phyloP scores from a whole-genome alignment of 2,113 vertebrate species.

The Prietella phreatophila region DNA sequence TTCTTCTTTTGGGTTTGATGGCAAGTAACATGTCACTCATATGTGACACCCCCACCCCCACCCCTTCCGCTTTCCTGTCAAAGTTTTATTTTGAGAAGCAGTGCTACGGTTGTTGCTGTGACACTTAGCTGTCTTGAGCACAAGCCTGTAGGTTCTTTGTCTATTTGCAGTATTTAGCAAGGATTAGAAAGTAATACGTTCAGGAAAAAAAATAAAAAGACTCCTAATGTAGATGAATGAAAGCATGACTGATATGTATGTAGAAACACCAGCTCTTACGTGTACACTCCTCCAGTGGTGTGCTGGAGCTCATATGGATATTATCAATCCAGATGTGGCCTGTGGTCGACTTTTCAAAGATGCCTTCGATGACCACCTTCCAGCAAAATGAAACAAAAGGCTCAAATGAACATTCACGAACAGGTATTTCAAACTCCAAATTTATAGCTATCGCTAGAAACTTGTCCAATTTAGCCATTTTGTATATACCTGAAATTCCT shows the following conservation, averaged over 20 bases:
- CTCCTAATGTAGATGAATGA: not conserved
- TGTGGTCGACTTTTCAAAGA: slow-evolving; percentile 77
- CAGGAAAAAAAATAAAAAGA: too few relatives aligned
- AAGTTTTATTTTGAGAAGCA: slow-evolving; percentile 45
- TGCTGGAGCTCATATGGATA: slow-evolving; percentile 83
- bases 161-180: not conserved
- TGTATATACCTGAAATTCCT: slow-evolving; percentile 79
- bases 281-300: slow-evolving; percentile 87
- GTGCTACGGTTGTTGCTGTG: slow-evolving; percentile 19
- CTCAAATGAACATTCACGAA: not conserved
- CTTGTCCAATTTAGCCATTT: not conserved
- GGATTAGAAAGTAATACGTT: not conserved
- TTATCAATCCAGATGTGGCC: slow-evolving; percentile 93
- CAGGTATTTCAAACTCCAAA: not conserved
- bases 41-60: not conserved
- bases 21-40: slow-evolving; percentile 51
- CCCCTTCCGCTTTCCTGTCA: slow-evolving; percentile 44
- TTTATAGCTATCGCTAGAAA: not conserved
- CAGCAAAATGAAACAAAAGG: not conserved
- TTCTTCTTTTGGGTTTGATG: slow-evolving; percentile 53
- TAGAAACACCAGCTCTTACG: slow-evolving; percentile 74
- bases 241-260: not conserved
- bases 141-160: not conserved
- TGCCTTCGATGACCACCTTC: slow-evolving; percentile 92
- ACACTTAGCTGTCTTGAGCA: not conserved